phyloP scores from a whole-genome alignment of 2,888 invertebrate genomes.

The Luffia ferchaultella region DNA sequence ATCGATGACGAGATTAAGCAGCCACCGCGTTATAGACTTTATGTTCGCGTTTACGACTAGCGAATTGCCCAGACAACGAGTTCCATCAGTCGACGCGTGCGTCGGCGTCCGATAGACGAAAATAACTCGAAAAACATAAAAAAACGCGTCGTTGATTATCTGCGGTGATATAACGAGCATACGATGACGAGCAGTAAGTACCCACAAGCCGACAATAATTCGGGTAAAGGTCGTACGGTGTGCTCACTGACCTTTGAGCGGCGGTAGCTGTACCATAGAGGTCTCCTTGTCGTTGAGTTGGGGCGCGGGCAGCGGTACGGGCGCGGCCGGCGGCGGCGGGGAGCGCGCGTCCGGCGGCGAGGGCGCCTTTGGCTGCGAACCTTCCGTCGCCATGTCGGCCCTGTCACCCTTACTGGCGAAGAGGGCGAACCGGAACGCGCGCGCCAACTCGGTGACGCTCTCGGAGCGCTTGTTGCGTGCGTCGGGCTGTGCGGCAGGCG shows the following conservation, averaged over 20 bases:
- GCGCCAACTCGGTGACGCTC: constrained; percentile 56
- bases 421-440: constrained; percentile 57
- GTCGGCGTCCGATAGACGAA: too few species aligned
- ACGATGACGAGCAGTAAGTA: too few species aligned
- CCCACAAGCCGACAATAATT: too few species aligned
- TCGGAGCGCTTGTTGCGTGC: constrained; percentile 49
- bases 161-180: too few species aligned
- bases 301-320: constrained; percentile 30
- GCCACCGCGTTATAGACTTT: too few species aligned
- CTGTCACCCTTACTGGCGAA: constrained; percentile 25
- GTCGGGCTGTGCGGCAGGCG: constrained; percentile 53
- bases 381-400: constrained; percentile 46
- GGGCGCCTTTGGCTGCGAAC: constrained; percentile 42
- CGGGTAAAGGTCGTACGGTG: not conserved
- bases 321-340: constrained; percentile 36
- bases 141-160: too few species aligned
- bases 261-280: constrained; percentile 58
- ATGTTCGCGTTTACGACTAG: too few species aligned
- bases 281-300: constrained; percentile 44
- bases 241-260: constrained; percentile 56
- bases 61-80: too few species aligned
- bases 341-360: constrained; percentile 53
- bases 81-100: too few species aligned
- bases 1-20: too few species aligned
- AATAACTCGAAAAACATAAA: too few species aligned